Percentiles rank a stretch among this genome's conserved stretches.
These are phyloP conservation scores for Ardeotis arabs DNA, from an alignment of 2,113 vertebrate species.

Conservation along the genomic window DNA sequence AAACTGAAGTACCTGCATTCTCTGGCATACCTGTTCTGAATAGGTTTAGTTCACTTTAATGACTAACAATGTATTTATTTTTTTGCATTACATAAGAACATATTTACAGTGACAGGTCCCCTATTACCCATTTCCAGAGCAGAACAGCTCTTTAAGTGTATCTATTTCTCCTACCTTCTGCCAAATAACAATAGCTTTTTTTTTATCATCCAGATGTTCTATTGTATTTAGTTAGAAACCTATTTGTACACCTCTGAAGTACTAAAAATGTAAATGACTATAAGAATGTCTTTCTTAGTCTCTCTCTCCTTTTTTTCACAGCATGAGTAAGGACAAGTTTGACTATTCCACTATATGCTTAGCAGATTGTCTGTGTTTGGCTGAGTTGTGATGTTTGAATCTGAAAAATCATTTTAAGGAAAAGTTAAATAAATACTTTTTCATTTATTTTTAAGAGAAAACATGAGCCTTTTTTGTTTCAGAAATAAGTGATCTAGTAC, in stretches of 20 bases:
- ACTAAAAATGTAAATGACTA: background rate
- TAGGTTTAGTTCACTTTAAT: background rate
- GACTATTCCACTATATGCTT: background rate
- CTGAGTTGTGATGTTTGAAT: background rate
- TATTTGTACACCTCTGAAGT: background rate
- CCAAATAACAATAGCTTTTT: background rate
- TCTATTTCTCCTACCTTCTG: background rate
- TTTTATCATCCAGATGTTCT: background rate
- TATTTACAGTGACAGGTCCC: background rate
- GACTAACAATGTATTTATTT: background rate
- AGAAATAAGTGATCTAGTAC: background rate
- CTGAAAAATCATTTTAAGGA: background rate
- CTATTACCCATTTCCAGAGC: background rate
- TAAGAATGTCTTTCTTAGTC: background rate
- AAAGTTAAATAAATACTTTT: background rate
- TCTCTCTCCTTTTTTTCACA: background rate
- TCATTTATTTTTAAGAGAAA: background rate
- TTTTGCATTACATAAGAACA: background rate
- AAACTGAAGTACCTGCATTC: background rate
- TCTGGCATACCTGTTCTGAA: background rate
- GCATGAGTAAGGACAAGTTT: background rate
- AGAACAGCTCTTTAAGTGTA: background rate
- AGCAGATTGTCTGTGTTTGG: background rate
- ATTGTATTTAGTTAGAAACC: background rate
- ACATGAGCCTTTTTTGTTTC: background rate